Evolutionary conservation across 2,113 vertebrate species (phyloP), one percentile per base, ranked within the genome.

Genomic region (Aldabrachelys gigantea): DNA sequence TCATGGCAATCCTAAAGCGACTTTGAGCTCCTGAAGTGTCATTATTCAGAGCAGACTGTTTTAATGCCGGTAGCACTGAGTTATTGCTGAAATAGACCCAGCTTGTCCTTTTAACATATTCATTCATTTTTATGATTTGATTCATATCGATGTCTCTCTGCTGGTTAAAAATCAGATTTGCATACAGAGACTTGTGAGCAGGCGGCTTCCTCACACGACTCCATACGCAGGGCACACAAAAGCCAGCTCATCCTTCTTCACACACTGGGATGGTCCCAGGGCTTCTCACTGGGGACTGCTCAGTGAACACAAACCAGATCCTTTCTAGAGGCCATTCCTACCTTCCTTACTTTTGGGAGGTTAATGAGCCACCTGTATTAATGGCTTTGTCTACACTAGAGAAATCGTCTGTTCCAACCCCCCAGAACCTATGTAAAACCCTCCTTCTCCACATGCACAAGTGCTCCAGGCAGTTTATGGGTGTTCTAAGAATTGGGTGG

Each of bases 141-240:
- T 50, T 72, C 16, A 2, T 50, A 27, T 8, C 6, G 2, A 44
- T 80, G 78, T 88, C 53, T 53, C 25, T 54, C 10, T 38, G 52
- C 22, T 44, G 4, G n/a, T 88, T 35, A 69, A 1, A 41, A 56
- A 25, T 41, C 0, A 1, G 24, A 35, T 50, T 35, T 41, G 65
- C 35, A 4, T 25, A 10, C 22, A 8, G 24, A 82, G 80, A 22
- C 65, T 25, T 38, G 17, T 47, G 49, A 62, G 53, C 44, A 76
- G 53, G 76, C 0, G 1, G 41, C 2, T 0, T 75, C 17, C 13
- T 35, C 59, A 0, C 0, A 50, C 5, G 8, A 4, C 49, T 65
- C 3, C 41, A 41, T 19, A 29, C 35, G 29, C 0, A 0, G 22
- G 54, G 31, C 59, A 25, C 0, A 78, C 22, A 47, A 78, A 78